A percentile compares a stretch with the other conserved stretches of the same genome.
Evolutionary conservation across 1,140 invertebrate genomes (phyloP).

Genomic region (Gryllus bimaculatus): DNA sequence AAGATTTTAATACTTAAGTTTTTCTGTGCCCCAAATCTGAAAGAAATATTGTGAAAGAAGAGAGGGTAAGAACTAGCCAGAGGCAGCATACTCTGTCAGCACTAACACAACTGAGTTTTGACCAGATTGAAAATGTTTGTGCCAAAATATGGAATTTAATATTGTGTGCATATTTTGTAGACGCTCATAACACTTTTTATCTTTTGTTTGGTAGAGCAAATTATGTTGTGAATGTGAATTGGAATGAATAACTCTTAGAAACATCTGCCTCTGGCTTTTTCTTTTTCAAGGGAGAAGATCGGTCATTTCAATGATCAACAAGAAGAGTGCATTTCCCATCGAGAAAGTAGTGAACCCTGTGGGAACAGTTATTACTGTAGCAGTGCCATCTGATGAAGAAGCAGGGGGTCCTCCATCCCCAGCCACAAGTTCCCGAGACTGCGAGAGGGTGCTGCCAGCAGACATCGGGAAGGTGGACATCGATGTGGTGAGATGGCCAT

Average conservation of each 20-base stretch:
- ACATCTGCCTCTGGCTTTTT: conserved; percentile 67
- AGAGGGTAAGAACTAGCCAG: conserved; percentile 44
- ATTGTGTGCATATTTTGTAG: conserved; percentile 6
- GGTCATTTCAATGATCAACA: conserved; percentile 39
- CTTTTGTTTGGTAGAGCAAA: background rate
- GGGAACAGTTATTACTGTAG: conserved; percentile 55
- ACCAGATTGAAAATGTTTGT: background rate
- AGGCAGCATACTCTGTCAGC: conserved; percentile 43
- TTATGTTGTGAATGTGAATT: conserved; percentile 9
- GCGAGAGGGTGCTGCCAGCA: background rate
- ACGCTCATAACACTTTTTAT: background rate
- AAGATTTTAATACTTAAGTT: too few relatives aligned
- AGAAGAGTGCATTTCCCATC: conserved; percentile 35
- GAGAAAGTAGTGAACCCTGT: conserved; percentile 60
- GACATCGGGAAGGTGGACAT: background rate
- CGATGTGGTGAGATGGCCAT: background rate
- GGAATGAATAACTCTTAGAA: conserved; percentile 18
- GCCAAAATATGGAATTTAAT: background rate
- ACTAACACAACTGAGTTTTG: conserved; percentile 6
- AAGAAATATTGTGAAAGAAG: conserved; percentile 28
- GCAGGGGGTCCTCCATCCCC: background rate
- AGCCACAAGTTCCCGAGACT: background rate
- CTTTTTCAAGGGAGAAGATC: conserved; percentile 57
- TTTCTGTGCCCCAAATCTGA: conserved; percentile 25
- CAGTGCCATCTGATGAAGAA: conserved; percentile 28